phyloP scores from a whole-genome alignment of 2,113 vertebrate species.

The Peromyscus californicus region DNA sequence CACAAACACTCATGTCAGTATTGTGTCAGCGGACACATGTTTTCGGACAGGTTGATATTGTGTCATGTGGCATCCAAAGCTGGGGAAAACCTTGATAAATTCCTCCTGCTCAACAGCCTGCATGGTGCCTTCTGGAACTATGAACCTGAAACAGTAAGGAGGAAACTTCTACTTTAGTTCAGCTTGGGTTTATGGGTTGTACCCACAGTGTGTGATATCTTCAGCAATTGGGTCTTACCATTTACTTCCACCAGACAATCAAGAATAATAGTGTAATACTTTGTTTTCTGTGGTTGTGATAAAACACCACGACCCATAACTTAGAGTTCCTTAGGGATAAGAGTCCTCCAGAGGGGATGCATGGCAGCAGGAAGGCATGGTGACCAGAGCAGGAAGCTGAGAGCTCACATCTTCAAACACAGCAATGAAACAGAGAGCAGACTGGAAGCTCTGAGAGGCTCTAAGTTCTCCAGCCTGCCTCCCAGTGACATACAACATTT shows the following conservation, averaged over 20 bases:
- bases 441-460: too few species aligned
- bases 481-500: too few species aligned
- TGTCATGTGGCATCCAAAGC: not conserved
- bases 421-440: not conserved
- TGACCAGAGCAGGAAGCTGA: not conserved
- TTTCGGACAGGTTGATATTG: not conserved
- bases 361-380: too few species aligned
- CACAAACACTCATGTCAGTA: not conserved
- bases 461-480: not conserved
- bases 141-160: too few species aligned
- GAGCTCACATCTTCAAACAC: too few species aligned
- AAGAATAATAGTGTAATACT: not conserved
- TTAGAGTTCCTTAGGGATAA: not conserved
- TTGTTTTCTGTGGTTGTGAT: not conserved
- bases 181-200: not conserved
- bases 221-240: not conserved
- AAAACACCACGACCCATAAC: too few species aligned
- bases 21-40: too few species aligned
- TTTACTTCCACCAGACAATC: not conserved
- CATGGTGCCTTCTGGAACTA: too few species aligned
- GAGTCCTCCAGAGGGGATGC: not conserved
- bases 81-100: not conserved
- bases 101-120: not conserved
- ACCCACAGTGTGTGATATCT: too few species aligned
- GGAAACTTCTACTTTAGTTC: not conserved